These are phyloP conservation scores for Dryobates pubescens DNA, from an alignment of 2,797 vertebrate genomes.

Conservation along the genomic window DNA sequence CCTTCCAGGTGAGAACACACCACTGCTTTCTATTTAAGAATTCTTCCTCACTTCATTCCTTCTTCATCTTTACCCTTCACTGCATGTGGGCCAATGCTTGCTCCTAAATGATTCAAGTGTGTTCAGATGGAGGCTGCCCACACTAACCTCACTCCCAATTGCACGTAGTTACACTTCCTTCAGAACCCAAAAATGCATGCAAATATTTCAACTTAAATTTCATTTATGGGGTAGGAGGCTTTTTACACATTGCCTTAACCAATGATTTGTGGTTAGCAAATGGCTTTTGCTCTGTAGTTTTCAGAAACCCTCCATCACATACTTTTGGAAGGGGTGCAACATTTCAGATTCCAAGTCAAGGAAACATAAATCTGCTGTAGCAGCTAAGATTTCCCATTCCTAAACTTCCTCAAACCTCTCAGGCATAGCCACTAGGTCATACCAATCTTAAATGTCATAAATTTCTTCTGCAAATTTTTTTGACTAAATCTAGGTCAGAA, in stretches of 20 bases:
- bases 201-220: slow-evolving; percentile 3
- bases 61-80: not conserved
- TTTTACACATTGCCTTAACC: not conserved
- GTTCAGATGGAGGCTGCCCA: not conserved
- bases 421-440: not conserved
- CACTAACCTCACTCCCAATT: not conserved
- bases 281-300: not conserved
- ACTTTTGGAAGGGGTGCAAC: slow-evolving; percentile 3
- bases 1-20: slow-evolving; percentile 7
- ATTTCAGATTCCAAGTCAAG: not conserved
- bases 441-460: not conserved
- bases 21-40: not conserved
- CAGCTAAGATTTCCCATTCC: not conserved
- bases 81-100: not conserved
- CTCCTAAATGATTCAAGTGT: not conserved
- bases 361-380: not conserved
- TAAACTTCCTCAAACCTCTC: not conserved
- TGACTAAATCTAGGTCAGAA: not conserved
- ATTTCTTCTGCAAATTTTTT: not conserved
- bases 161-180: not conserved
- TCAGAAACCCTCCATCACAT: not conserved
- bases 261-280: slow-evolving; percentile 40
- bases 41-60: not conserved
- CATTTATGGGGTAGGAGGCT: not conserved
- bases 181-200: not conserved